Conservation (phyloP, 2,113 vertebrate species). For the Larimichthys polyactis region DNA sequence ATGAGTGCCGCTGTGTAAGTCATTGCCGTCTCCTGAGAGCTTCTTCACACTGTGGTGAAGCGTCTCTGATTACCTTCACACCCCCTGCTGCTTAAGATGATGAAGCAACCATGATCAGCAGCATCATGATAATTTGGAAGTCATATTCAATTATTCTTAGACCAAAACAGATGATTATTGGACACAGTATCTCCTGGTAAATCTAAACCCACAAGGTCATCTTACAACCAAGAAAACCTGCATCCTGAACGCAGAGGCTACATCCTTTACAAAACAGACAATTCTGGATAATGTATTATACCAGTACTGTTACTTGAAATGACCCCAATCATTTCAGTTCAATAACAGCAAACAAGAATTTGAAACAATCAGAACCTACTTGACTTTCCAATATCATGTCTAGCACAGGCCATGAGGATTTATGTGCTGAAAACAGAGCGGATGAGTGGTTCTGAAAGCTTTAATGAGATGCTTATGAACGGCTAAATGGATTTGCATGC, state of each 20-base stretch:
- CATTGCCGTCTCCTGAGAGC: too few species aligned
- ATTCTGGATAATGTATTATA: neutral
- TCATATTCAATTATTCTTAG: neutral
- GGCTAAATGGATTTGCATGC: conserved; percentile 45
- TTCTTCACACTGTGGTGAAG: too few species aligned
- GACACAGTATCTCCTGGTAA: neutral
- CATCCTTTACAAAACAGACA: neutral
- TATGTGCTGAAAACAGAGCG: conserved; percentile 1
- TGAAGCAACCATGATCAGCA: neutral
- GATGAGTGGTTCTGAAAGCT: conserved; percentile 6
- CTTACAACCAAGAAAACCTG: too few species aligned
- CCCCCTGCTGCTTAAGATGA: neutral
- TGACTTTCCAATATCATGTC: conserved; percentile 17
- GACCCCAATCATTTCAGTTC: conserved; percentile 5
- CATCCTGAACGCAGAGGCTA: neutral
- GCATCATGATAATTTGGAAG: neutral
- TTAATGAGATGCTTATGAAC: conserved; percentile 50
- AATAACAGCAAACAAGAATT: conserved; percentile 7
- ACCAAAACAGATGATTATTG: neutral
- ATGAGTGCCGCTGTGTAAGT: too few species aligned
- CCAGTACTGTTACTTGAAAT: conserved; percentile 9
- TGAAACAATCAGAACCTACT: conserved; percentile 18
- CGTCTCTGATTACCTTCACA: neutral
- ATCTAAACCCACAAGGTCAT: neutral
- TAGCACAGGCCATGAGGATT: neutral